Evolutionary conservation across 2,113 vertebrate genomes (phyloP).

Genomic region (Bubo scandiacus): DNA sequence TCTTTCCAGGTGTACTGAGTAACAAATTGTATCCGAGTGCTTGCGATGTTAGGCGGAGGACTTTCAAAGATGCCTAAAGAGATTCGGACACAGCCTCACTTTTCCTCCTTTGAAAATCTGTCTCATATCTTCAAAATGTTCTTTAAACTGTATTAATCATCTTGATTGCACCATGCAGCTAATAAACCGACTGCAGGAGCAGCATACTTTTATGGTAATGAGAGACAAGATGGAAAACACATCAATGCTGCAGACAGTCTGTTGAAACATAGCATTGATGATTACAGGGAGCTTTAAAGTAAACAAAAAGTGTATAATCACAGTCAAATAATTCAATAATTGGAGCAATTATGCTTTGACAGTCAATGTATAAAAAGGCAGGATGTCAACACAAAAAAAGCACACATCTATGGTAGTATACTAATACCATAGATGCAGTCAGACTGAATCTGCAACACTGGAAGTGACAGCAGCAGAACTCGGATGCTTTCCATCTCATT

Average conservation of each 20-base stretch:
- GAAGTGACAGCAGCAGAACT: slow-evolving; percentile 24
- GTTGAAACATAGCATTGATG: neutral
- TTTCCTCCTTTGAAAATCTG: neutral
- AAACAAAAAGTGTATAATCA: neutral
- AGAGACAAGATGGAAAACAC: slow-evolving; percentile 8
- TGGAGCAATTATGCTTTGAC: neutral
- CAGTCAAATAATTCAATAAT: slow-evolving; percentile 29
- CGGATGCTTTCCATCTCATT: neutral
- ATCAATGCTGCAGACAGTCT: neutral
- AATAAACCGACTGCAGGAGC: neutral
- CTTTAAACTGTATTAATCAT: neutral
- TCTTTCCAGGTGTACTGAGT: neutral
- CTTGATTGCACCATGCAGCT: neutral
- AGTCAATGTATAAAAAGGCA: neutral
- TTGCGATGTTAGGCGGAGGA: fast-evolving
- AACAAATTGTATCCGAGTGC: neutral
- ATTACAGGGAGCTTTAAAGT: neutral
- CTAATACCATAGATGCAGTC: neutral
- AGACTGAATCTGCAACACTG: neutral
- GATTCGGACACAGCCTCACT: neutral
- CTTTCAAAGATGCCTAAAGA: neutral
- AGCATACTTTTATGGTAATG: neutral
- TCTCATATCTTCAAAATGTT: slow-evolving; percentile 2
- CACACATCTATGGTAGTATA: neutral
- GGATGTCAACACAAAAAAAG: neutral